phyloP scores from a whole-genome alignment of 2,113 vertebrate species.

The Crotalus viridis region DNA sequence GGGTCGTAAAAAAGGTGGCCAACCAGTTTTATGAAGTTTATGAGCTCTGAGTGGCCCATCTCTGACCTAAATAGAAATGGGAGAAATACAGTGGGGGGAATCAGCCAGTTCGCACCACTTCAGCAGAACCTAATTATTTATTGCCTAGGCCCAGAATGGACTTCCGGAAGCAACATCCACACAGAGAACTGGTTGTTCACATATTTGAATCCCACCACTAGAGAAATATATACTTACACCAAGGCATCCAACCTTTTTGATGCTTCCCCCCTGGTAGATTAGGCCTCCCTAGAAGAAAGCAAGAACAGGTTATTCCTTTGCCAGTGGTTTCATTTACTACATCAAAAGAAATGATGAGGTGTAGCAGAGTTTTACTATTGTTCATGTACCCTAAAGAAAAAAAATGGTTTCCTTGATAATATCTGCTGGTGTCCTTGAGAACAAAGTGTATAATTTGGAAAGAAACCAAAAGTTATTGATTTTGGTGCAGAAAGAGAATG shows the following conservation, averaged over 20 bases:
- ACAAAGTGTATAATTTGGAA: not conserved
- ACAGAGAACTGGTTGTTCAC: too few species aligned
- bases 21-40: not conserved
- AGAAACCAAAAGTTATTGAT: not conserved
- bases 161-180: too few species aligned
- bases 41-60: not conserved
- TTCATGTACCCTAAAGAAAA: not conserved
- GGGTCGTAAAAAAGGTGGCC: not conserved
- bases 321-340: not conserved
- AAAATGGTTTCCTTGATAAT: not conserved
- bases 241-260: constrained; percentile 39
- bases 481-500: not conserved
- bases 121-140: too few species aligned
- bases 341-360: not conserved
- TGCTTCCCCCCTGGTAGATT: constrained; percentile 58
- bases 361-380: not conserved
- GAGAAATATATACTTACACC: constrained; percentile 53
- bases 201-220: too few species aligned
- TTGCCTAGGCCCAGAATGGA: too few species aligned
- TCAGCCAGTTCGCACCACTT: too few species aligned
- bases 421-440: not conserved
- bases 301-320: constrained; percentile 17
- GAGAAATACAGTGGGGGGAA: not conserved
- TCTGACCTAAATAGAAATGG: not conserved
- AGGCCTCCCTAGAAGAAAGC: constrained; percentile 49